Evolutionary conservation across 1,140 invertebrate species (phyloP), one percentile per base, ranked within the genome.

Genomic region (Physella acuta): DNA sequence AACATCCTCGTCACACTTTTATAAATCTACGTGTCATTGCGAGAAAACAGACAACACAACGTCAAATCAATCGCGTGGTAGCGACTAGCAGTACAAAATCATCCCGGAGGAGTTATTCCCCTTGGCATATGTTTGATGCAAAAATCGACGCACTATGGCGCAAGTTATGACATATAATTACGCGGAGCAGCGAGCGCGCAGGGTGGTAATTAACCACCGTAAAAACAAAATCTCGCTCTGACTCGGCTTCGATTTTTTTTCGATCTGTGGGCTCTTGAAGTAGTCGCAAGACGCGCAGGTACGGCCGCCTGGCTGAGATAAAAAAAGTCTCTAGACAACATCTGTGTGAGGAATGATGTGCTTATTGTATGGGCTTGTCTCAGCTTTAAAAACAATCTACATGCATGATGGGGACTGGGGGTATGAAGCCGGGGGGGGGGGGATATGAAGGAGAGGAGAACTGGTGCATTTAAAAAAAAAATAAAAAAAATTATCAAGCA

Each of bases 181-280:
- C 17, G 63, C 28, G 16, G 28, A 53, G 16, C 4, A 14, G 63
- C 44, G n/a, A 26, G 49, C 30, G 63, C 31, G n/a, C 31, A n/a
- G 34, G 31, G 63, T 33, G 24, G 28, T 49, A 65, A 53, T 34
- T 49, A 52, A 14, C 2, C 34, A 24, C 17, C 3, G 53, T 34
- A 65, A 65, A 34, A 65, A 65, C 20, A 24, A 65, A 3, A 30
- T 51, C 33, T 11, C 39, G 16, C 2, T 36, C n/a, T 64, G 37
- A 33, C 44, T 33, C 52, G 24, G 20, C 33, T 30, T 65, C 39
- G 39, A 33, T 51, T 52, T 51, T n/a, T n/a, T n/a, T n/a, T n/a
- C n/a, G n/a, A n/a, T n/a, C n/a, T n/a, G n/a, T n/a, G n/a, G n/a
- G n/a, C n/a, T n/a, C n/a, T n/a, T n/a, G n/a, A n/a, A n/a, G 36